A percentile compares a stretch with the other conserved stretches of the same genome.
Evolutionary conservation across 2,888 invertebrate genomes (phyloP).

Genomic region (Drosophila prolongata): DNA sequence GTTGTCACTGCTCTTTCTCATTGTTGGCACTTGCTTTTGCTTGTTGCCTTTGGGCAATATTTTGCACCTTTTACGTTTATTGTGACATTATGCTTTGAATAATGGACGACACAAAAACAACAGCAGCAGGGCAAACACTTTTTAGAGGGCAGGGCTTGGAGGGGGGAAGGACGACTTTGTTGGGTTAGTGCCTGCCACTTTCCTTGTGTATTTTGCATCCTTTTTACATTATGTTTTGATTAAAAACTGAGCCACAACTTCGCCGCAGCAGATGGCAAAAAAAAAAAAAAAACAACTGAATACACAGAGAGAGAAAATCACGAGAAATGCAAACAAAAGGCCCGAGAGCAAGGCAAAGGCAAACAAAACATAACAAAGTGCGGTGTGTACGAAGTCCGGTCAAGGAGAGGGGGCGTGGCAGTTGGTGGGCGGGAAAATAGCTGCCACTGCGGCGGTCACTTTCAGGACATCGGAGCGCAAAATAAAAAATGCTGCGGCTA

Average conservation of each 20-base stretch:
- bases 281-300: constrained; percentile 23
- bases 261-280: constrained; percentile 38
- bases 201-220: constrained; percentile 40
- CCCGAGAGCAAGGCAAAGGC: constrained; percentile 24
- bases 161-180: constrained; percentile 15
- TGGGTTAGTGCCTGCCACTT: constrained; percentile 41
- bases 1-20: constrained; percentile 18
- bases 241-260: constrained; percentile 64
- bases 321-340: constrained; percentile 39
- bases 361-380: constrained; percentile 49
- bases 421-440: constrained; percentile 26
- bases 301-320: constrained; percentile 32
- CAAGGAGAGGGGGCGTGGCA: constrained; percentile 25
- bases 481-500: constrained; percentile 36
- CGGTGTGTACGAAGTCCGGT: constrained; percentile 17
- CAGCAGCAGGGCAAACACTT: constrained; percentile 56
- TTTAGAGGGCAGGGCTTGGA: constrained; percentile 43
- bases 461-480: constrained; percentile 31
- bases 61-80: constrained; percentile 78
- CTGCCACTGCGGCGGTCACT: constrained; percentile 32
- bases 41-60: constrained; percentile 60
- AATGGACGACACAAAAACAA: constrained; percentile 63
- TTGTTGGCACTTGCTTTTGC: constrained; percentile 41
- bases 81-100: constrained; percentile 77
- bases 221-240: constrained; percentile 72